Evolutionary conservation across 1,140 invertebrate genomes (phyloP).

Genomic region (Scaptomyza graminum): DNA sequence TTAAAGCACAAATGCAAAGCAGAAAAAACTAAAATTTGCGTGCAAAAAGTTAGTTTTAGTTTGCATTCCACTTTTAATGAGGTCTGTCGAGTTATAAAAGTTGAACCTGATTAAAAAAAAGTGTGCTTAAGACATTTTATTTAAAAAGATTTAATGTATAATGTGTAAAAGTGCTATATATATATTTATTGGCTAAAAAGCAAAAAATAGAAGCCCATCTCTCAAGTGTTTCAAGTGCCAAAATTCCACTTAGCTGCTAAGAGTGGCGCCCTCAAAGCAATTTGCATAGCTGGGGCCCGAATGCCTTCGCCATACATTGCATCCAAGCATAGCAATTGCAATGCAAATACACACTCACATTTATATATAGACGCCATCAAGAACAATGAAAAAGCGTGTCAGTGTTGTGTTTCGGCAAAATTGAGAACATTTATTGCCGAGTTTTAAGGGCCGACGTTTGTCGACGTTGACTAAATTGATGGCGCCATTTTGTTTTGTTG

Average conservation of each 20-base stretch:
- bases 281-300: slow-evolving; percentile 47
- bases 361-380: too few species aligned
- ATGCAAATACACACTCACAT: slow-evolving; percentile 38
- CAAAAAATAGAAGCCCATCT: neutral
- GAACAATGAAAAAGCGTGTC: slow-evolving; percentile 65
- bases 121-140: too few species aligned
- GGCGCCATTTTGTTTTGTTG: slow-evolving; percentile 64
- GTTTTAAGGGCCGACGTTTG: slow-evolving; percentile 52
- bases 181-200: slow-evolving; percentile 4
- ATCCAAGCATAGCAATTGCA: slow-evolving; percentile 23
- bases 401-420: slow-evolving; percentile 58
- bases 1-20: neutral
- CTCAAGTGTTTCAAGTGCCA: slow-evolving; percentile 62
- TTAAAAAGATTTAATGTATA: too few species aligned
- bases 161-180: neutral
- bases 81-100: too few species aligned
- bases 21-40: too few species aligned
- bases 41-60: neutral
- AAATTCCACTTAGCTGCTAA: slow-evolving; percentile 73
- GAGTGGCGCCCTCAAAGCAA: slow-evolving; percentile 44
- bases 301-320: neutral
- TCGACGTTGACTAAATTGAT: slow-evolving; percentile 67
- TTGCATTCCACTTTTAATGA: neutral
- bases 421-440: slow-evolving; percentile 74
- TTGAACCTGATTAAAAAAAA: too few species aligned